Evolutionary conservation across 1,140 invertebrate genomes (phyloP).

Genomic region (Andricus grossulariae): DNA sequence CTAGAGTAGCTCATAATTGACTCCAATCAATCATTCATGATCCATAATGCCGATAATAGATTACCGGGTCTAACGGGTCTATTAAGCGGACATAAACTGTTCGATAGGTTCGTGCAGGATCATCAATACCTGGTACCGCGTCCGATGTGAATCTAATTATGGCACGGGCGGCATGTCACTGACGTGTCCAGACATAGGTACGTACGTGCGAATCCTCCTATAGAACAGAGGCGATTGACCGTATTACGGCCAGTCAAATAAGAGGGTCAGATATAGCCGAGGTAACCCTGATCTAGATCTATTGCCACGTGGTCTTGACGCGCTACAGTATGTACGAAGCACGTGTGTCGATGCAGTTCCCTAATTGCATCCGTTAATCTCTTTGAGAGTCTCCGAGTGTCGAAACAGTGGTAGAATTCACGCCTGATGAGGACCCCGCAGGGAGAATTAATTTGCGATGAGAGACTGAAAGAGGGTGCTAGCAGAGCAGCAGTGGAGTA

Average conservation of each 20-base stretch:
- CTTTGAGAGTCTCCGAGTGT: constrained; percentile 16
- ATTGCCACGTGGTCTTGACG: constrained; percentile 71
- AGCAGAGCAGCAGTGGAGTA: not conserved
- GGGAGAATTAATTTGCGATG: constrained; percentile 17
- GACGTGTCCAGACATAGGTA: constrained; percentile 60
- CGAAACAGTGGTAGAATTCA: constrained; percentile 12
- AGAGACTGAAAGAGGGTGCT: not conserved
- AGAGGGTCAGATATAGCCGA: constrained; percentile 74
- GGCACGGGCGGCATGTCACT: constrained; percentile 49
- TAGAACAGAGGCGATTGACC: constrained; percentile 67
- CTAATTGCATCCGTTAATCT: constrained; percentile 38
- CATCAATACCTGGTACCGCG: constrained; percentile 27
- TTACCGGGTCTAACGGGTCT: not conserved
- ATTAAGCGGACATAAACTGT: constrained; percentile 24
- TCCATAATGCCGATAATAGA: too few species aligned
- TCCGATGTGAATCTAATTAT: constrained; percentile 57
- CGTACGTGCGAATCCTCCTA: constrained; percentile 46
- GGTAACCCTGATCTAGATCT: constrained; percentile 76
- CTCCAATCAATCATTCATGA: too few species aligned
- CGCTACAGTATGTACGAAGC: constrained; percentile 48
- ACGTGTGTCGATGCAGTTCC: constrained; percentile 51
- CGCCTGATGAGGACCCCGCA: constrained; percentile 11
- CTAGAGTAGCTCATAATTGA: too few species aligned
- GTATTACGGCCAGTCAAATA: constrained; percentile 72
- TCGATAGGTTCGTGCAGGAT: constrained; percentile 18